phyloP scores from a whole-genome alignment of 2,888 invertebrate species.

The Cheilosia scutellata region DNA sequence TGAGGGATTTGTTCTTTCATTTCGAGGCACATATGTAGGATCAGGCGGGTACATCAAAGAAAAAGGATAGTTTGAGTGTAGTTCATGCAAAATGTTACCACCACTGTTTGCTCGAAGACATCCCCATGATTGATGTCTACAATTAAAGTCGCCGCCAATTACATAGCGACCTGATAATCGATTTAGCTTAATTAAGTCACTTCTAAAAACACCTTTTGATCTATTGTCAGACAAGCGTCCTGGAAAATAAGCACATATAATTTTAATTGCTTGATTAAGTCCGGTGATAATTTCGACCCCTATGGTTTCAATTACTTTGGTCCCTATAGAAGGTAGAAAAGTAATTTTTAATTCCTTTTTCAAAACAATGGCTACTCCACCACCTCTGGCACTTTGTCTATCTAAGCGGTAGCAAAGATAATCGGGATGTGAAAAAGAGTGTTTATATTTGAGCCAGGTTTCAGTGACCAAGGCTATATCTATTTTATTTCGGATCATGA shows the following conservation, averaged over 20 bases:
- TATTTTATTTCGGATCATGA: too few species aligned
- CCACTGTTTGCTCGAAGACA: conserved; percentile 28
- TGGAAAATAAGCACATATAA: conserved; percentile 58
- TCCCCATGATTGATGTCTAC: conserved; percentile 26
- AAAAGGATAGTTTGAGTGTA: conserved; percentile 14
- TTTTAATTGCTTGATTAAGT: conserved; percentile 10
- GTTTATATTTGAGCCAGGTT: conserved; percentile 52
- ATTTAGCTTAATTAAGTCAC: conserved; percentile 49
- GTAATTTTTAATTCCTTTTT: conserved; percentile 41
- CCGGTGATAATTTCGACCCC: too few species aligned
- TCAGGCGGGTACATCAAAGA: conserved; percentile 18
- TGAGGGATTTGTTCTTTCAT: conserved; percentile 31
- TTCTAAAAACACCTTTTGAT: conserved; percentile 45
- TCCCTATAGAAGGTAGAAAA: conserved; percentile 31
- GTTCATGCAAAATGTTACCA: conserved; percentile 16
- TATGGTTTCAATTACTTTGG: neutral
- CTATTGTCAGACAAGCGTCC: conserved; percentile 34
- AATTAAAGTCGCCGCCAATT: conserved; percentile 48
- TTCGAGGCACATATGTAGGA: conserved; percentile 30
- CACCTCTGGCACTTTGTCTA: conserved; percentile 53
- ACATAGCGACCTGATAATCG: conserved; percentile 39
- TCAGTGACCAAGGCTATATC: too few species aligned
- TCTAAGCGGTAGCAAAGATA: conserved; percentile 52
- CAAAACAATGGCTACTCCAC: conserved; percentile 48
- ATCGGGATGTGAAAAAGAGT: conserved; percentile 43